phyloP scores from a whole-genome alignment of 1,140 invertebrate genomes.

The Lordiphosa mommai region DNA sequence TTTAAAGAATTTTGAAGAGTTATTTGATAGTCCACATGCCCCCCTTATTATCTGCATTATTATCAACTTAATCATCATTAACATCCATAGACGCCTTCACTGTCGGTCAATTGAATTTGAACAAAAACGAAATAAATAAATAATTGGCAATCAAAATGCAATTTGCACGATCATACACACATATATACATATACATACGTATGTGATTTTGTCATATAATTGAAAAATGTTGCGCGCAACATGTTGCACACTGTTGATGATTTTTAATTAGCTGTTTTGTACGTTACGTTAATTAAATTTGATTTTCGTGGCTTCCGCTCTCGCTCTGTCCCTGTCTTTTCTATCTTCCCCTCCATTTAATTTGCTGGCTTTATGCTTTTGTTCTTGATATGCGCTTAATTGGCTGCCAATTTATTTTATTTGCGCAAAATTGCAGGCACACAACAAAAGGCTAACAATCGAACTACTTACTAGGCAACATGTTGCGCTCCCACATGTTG shows the following conservation, averaged over 20 bases:
- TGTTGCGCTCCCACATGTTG: conserved; percentile 73
- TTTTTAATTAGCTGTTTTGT: conserved; percentile 7
- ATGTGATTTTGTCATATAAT: conserved; percentile 43
- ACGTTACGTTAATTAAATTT: conserved; percentile 66
- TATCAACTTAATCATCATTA: no score
- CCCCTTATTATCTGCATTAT: no score
- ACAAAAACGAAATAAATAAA: conserved; percentile 54
- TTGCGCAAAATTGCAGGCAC: conserved; percentile 72
- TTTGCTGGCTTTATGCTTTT: conserved; percentile 74
- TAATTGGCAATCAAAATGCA: conserved; percentile 77
- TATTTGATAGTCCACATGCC: no score
- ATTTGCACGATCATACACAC: conserved; percentile 74
- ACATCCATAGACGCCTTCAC: no score
- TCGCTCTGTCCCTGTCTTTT: neutral
- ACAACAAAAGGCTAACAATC: conserved; percentile 15
- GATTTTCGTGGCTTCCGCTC: conserved; percentile 50
- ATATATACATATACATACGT: conserved; percentile 22
- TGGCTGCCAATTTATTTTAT: conserved; percentile 78
- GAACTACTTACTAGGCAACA: conserved; percentile 52
- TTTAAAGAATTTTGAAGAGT: no score
- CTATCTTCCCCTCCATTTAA: conserved; percentile 46
- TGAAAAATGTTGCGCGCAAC: conserved; percentile 17
- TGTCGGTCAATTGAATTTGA: neutral
- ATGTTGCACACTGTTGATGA: conserved; percentile 15
- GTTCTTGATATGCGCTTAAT: conserved; percentile 72